Base-by-base conservation (phyloP, 30 jellyfish, hydroid and myxozoan species). In the Sanderia malayensis region DNA sequence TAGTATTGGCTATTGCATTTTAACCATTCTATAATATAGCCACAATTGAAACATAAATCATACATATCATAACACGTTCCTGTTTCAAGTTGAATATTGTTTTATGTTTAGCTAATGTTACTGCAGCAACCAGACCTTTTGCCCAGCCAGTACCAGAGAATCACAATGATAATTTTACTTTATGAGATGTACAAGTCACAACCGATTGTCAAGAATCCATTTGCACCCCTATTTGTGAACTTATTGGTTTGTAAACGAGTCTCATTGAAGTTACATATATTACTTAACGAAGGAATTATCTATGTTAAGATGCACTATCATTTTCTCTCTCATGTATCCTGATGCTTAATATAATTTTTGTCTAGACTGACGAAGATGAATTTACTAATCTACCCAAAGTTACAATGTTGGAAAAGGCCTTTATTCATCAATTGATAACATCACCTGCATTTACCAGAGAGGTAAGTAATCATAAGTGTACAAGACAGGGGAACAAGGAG, bases 181-280 rank as follows among this genome's bases (percentile, higher is more conserved):
- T 77, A 75, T 83, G 97, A 90, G 45, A 90, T 90, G 97, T 90
- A 90, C 76, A 67, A 73, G 46, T 26, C 81, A 20, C 97, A 90
- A 66, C 96, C 97, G 24, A 33, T 90, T 57, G 86, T 74, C 4
- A 90, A 83, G 88, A 90, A 90, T 65, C 97, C 97, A 47, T 90
- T 90, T 73, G 97, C 95, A 1, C 95, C 94, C 29, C 32, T 90
- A 2, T 90, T 90, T 65, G 74, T 83, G 11, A 80, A 71, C 4
- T 37, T 90, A 19, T 73, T 90, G 80, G 95, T 83, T 57, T 60
- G 95, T 72, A 24, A 11, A 21, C n/a, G n/a, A n/a, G n/a, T n/a
- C n/a, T n/a, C n/a, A n/a, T n/a, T n/a, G n/a, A n/a, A n/a, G n/a
- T n/a, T n/a, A n/a, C n/a, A n/a, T n/a, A n/a, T n/a, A n/a, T n/a